Base-by-base conservation (phyloP, 2,888 invertebrate genomes). In the Synanthedon vespiformis region DNA sequence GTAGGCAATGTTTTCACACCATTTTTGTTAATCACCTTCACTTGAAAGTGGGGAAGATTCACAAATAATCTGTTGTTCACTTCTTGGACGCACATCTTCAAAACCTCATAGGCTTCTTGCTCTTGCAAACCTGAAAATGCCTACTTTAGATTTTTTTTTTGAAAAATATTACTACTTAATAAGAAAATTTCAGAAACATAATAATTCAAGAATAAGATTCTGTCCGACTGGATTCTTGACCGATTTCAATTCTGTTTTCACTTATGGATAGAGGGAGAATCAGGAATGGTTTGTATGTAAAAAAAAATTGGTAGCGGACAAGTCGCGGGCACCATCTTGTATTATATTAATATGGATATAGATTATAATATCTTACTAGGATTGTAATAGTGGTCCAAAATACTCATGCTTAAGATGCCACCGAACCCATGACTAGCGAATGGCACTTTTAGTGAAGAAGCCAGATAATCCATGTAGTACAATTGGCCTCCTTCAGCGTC, bases 361-460 rank as follows among this genome's bases (percentile, higher is more conserved):
- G 5, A 41, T 44, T 4, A 13, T n/a, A n/a, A 10, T 64, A 10
- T 64, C 79, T 80, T 71, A 94, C 94, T 88, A 59, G 88, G 79
- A 61, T 90, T 90, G 79, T 98, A 93, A 70, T 94, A 92, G 57
- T 93, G 90, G 79, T 98, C 98, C 87, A 99, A 89, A 55, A 99
- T 94, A 57, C 95, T 91, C 54, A 95, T 86, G 41, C 94, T 91
- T 70, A 99, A 95, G 66, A 93, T 90, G 1, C 96, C 96, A 47
- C 97, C 97, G 75, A 98, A 96, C 4, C 99, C 99, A 74, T 98
- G 98, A 8, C 94, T 92, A 49, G 94, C 95, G 76, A 92, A 98
- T 16, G 96, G 94, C 10, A 96, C 89, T 63, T 92, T 91, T 44
- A 95, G 90, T 51, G 94, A 90, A 8, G 96, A 93, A 1, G 95